Evolutionary conservation across 2,888 invertebrate species (phyloP).

Genomic region (Bruchidius siliquastri): DNA sequence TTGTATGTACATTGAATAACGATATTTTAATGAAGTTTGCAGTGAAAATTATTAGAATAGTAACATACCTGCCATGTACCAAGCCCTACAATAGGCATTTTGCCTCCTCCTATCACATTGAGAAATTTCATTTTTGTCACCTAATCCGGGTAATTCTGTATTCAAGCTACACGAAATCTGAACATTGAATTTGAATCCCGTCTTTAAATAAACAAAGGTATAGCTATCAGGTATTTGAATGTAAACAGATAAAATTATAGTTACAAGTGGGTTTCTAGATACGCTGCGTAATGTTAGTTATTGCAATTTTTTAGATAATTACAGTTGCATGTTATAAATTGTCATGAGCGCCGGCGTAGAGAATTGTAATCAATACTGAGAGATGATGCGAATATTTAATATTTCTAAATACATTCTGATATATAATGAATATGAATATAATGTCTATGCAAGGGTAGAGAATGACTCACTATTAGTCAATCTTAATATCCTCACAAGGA

Average conservation of each 20-base stretch:
- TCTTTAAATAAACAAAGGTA: neutral
- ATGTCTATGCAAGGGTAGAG: too few relatives aligned
- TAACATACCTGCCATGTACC: conserved; percentile 5
- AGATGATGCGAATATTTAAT: too few relatives aligned
- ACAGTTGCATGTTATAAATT: neutral
- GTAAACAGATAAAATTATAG: neutral
- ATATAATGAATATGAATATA: too few relatives aligned
- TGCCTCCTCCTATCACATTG: conserved; percentile 1
- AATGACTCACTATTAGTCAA: too few relatives aligned
- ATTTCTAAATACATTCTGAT: too few relatives aligned
- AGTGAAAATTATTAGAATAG: neutral
- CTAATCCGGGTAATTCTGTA: too few relatives aligned
- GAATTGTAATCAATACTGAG: too few relatives aligned
- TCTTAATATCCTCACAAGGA: too few relatives aligned
- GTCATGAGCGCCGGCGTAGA: neutral
- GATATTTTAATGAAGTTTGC: too few relatives aligned
- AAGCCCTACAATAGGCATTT: conserved; percentile 3
- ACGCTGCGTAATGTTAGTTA: neutral
- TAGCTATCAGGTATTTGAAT: neutral
- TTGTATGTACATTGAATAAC: too few relatives aligned
- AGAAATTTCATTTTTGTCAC: neutral
- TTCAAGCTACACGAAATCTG: neutral
- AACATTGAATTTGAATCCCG: neutral
- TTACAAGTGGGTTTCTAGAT: neutral
- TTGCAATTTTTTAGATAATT: neutral